Conservation (phyloP, 1,140 invertebrate species). For the Drosophila aff. region DNA sequence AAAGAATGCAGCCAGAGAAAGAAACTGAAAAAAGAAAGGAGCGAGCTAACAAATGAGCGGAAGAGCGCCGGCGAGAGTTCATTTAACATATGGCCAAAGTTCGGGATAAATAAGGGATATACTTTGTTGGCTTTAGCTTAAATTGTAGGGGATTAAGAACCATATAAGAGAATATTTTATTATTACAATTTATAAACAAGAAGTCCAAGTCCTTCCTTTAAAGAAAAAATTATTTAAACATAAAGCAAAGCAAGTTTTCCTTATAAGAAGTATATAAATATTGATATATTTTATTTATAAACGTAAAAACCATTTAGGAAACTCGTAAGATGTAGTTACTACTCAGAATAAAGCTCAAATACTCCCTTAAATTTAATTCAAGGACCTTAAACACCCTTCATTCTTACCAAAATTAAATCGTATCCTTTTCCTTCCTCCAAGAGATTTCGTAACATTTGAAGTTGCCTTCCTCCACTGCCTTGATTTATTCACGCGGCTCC, state of each 20-base stretch:
- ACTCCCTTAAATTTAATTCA: neutral
- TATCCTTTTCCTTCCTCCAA: constrained; percentile 1
- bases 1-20: constrained; percentile 24
- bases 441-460: constrained; percentile 20
- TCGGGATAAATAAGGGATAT: neutral
- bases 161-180: neutral
- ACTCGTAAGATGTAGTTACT: no score
- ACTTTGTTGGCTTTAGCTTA: neutral
- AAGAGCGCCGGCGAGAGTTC: constrained; percentile 15
- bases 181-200: neutral
- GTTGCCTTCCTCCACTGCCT: constrained; percentile 11
- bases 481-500: constrained; percentile 43
- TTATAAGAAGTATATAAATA: neutral
- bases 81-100: constrained; percentile 26
- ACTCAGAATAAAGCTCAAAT: neutral
- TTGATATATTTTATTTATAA: neutral
- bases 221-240: neutral
- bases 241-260: no score
- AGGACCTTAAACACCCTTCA: neutral
- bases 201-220: neutral
- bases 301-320: neutral
- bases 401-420: neutral
- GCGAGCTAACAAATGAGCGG: constrained; percentile 53
- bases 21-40: neutral
- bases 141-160: neutral